phyloP scores from a whole-genome alignment of 2,113 vertebrate species.

The Phycodurus eques region DNA sequence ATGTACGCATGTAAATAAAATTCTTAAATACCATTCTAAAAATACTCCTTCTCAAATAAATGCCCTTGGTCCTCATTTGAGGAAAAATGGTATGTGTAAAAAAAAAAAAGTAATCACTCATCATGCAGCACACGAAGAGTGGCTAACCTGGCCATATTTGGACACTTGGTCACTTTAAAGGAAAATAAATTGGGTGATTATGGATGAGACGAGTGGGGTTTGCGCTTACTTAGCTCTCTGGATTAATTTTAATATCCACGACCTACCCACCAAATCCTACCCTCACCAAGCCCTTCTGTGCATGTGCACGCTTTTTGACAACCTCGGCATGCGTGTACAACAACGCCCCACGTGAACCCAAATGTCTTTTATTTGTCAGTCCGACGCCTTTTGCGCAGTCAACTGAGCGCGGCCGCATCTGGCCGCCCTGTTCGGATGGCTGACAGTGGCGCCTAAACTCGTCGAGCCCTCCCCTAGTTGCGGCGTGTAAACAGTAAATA shows the following conservation, averaged over 20 bases:
- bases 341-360: constrained; percentile 59
- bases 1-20: too few species aligned
- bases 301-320: constrained; percentile 60
- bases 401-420: constrained; percentile 24
- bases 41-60: not conserved
- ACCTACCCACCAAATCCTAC: constrained; percentile 12
- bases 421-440: constrained; percentile 53
- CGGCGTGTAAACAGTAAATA: constrained; percentile 78
- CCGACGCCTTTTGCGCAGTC: constrained; percentile 45
- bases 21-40: not conserved
- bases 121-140: not conserved
- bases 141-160: constrained; percentile 7
- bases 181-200: constrained; percentile 16
- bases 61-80: not conserved
- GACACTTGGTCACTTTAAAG: constrained; percentile 13
- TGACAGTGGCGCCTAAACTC: constrained; percentile 47
- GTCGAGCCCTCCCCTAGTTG: constrained; percentile 19
- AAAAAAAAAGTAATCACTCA: not conserved
- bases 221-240: constrained; percentile 43
- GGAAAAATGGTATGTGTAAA: not conserved
- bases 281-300: constrained; percentile 36
- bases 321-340: constrained; percentile 65
- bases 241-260: constrained; percentile 53
- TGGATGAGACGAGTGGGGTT: constrained; percentile 23
- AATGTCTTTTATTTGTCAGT: constrained; percentile 75